Evolutionary conservation across 2,113 vertebrate species (phyloP).

Genomic region (Polypterus bichir): DNA sequence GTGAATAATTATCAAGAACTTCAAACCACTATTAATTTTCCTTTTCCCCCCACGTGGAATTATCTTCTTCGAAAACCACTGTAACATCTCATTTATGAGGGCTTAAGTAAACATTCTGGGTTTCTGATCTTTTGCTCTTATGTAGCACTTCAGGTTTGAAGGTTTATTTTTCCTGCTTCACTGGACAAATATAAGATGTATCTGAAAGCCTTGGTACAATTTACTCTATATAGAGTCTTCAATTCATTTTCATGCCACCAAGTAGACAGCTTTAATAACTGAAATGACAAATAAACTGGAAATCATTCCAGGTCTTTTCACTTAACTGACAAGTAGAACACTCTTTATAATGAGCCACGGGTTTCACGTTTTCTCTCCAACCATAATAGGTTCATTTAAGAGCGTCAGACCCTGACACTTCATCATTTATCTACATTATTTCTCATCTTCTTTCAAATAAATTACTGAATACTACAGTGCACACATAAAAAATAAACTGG

Average conservation of each 20-base stretch:
- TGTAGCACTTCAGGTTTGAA: slow-evolving; percentile 65
- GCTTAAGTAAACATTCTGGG: slow-evolving; percentile 39
- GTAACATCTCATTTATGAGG: slow-evolving; percentile 39
- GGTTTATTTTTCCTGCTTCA: slow-evolving; percentile 66
- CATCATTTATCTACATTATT: slow-evolving; percentile 87
- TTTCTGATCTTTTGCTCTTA: slow-evolving; percentile 31
- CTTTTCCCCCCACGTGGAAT: slow-evolving; percentile 35
- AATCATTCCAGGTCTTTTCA: slow-evolving; percentile 76
- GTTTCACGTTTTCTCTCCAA: slow-evolving; percentile 75
- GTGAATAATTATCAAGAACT: slow-evolving; percentile 43
- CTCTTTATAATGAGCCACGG: slow-evolving; percentile 76
- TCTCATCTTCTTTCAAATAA: slow-evolving; percentile 83
- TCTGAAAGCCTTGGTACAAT: slow-evolving; percentile 73
- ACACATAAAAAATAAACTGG: slow-evolving; percentile 78
- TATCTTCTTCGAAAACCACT: slow-evolving; percentile 21
- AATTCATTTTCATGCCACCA: slow-evolving; percentile 75
- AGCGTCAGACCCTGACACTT: slow-evolving; percentile 76
- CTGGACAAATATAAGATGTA: slow-evolving; percentile 71
- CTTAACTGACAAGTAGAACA: slow-evolving; percentile 82
- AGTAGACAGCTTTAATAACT: slow-evolving; percentile 87
- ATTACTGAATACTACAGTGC: slow-evolving; percentile 79
- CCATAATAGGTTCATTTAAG: slow-evolving; percentile 83
- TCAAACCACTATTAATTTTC: slow-evolving; percentile 40
- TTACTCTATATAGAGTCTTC: slow-evolving; percentile 72
- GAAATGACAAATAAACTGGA: slow-evolving; percentile 83